phyloP scores from a whole-genome alignment of 2,113 vertebrate genomes.

The Lonchura striata region DNA sequence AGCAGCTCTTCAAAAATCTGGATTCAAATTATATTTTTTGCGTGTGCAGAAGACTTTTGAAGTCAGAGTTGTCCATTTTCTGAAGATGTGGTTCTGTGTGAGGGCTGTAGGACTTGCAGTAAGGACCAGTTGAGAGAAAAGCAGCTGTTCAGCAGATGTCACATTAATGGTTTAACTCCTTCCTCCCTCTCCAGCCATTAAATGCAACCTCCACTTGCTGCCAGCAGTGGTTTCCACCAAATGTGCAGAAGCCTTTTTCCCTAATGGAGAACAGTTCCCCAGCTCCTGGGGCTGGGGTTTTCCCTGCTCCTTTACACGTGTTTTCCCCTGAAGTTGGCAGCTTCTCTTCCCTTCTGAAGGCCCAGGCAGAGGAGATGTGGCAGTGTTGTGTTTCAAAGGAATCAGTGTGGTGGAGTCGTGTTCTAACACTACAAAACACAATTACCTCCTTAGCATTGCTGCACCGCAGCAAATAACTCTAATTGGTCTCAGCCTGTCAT shows the following conservation, averaged over 20 bases:
- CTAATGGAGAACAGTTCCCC: not conserved
- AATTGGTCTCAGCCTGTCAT: not conserved
- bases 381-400: not conserved
- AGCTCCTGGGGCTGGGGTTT: not conserved
- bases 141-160: not conserved
- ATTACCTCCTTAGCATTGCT: not conserved
- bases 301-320: not conserved
- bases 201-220: not conserved
- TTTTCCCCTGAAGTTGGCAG: not conserved
- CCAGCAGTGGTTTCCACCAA: not conserved
- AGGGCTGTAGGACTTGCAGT: not conserved
- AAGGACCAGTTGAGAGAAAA: not conserved
- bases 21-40: not conserved
- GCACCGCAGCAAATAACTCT: not conserved
- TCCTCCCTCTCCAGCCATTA: not conserved
- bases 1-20: not conserved
- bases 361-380: not conserved
- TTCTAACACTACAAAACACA: not conserved
- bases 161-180: not conserved
- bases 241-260: not conserved
- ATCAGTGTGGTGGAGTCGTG: accelerated
- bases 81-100: not conserved
- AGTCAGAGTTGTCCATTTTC: not conserved
- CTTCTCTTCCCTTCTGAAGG: not conserved
- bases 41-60: not conserved